phyloP scores from a whole-genome alignment of 2,113 vertebrate species.

The Clinocottus analis region DNA sequence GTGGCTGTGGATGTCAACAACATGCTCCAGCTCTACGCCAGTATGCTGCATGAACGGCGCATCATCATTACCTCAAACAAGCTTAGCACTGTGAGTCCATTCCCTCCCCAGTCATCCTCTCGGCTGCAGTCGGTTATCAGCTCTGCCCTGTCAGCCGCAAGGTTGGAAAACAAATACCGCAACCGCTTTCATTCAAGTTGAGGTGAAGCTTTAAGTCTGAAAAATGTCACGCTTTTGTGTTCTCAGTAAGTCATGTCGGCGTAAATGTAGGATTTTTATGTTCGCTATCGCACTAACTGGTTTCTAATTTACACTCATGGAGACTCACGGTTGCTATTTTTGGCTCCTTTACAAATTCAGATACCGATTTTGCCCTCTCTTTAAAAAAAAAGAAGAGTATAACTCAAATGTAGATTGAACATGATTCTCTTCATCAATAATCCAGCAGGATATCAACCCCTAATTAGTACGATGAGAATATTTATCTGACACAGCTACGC shows the following conservation, averaged over 20 bases:
- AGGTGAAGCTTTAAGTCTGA: background rate
- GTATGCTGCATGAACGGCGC: constrained; percentile 95
- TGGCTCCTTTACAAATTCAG: constrained; percentile 29
- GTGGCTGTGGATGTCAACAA: constrained; percentile 98
- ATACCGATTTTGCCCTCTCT: constrained; percentile 18
- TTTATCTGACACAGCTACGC: constrained; percentile 61
- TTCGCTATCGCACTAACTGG: background rate
- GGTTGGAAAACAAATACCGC: background rate
- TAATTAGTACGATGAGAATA: constrained; percentile 44
- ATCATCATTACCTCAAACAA: constrained; percentile 97
- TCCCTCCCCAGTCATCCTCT: constrained; percentile 41
- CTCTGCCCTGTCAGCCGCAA: constrained; percentile 26
- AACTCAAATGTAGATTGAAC: constrained; percentile 60
- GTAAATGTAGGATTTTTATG: background rate
- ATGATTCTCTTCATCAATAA: constrained; percentile 70
- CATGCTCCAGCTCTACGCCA: constrained; percentile 97
- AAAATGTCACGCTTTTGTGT: background rate
- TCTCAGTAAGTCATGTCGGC: background rate
- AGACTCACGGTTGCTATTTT: constrained; percentile 28
- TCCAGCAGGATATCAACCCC: constrained; percentile 70
- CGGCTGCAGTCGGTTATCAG: constrained; percentile 21
- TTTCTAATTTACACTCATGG: constrained; percentile 9
- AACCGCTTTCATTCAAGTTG: background rate
- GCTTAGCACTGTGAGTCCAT: constrained; percentile 96
- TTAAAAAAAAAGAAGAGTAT: constrained; percentile 21